phyloP scores from a whole-genome alignment of 1,140 invertebrate genomes.

The Apocrypta bakeri region DNA sequence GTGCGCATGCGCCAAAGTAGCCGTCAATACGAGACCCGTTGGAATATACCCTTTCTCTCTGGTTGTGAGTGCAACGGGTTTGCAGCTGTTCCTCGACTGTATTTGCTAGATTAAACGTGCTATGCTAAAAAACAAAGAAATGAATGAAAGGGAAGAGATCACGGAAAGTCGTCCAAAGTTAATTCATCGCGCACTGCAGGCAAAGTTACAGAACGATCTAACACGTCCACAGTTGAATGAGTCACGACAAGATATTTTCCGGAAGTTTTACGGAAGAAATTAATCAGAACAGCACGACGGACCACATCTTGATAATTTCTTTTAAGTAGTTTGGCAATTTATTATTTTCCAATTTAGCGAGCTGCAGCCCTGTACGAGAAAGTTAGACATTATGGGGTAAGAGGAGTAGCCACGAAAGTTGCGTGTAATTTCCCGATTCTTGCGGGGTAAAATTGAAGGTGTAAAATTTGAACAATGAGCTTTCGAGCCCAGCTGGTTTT shows the following conservation, averaged over 20 bases:
- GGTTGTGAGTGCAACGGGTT: background rate
- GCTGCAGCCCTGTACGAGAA: conserved; percentile 42
- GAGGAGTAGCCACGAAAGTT: background rate
- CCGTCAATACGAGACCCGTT: conserved; percentile 69
- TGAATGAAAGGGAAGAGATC: conserved; percentile 1
- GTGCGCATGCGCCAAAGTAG: conserved; percentile 67
- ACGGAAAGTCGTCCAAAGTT: background rate
- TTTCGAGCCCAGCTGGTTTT: conserved; percentile 36
- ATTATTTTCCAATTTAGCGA: conserved; percentile 68
- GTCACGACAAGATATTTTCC: conserved; percentile 20
- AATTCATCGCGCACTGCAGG: background rate
- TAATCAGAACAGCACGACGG: conserved; percentile 59
- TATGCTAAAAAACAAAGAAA: conserved; percentile 10
- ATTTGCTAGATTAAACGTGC: background rate
- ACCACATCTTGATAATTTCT: conserved; percentile 60
- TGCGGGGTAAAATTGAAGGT: background rate
- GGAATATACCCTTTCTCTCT: conserved; percentile 53
- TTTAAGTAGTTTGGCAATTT: conserved; percentile 70
- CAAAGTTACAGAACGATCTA: background rate
- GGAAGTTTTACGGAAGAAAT: conserved; percentile 65
- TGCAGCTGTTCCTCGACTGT: background rate
- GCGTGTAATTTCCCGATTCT: conserved; percentile 46
- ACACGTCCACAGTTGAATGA: background rate
- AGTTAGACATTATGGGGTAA: conserved; percentile 41
- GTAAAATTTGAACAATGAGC: conserved; percentile 1